Evolutionary conservation across 2,888 invertebrate species (phyloP).

Genomic region (Macropis europaea): DNA sequence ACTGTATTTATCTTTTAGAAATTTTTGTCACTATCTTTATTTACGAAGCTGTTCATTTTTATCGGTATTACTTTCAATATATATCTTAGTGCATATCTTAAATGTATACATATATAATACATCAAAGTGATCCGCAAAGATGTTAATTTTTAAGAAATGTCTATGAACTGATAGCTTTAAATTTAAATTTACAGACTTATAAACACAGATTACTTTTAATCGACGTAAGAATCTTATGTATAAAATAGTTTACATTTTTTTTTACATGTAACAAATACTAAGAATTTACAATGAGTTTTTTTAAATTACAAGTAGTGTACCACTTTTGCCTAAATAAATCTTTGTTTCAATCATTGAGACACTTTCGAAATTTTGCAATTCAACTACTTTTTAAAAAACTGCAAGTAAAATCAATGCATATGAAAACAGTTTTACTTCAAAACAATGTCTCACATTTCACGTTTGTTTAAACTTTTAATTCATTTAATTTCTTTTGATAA

Average conservation of each 20-base stretch:
- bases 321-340: conserved; percentile 35
- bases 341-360: conserved; percentile 25
- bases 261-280: conserved; percentile 11
- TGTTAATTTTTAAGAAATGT: conserved; percentile 30
- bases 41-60: conserved; percentile 1
- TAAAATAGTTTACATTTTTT: conserved; percentile 14
- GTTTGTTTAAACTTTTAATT: background rate
- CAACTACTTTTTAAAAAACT: background rate
- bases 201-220: conserved; percentile 20
- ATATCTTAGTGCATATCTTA: conserved; percentile 14
- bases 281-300: conserved; percentile 8
- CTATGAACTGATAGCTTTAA: conserved; percentile 14
- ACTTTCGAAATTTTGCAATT: conserved; percentile 2
- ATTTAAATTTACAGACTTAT: background rate
- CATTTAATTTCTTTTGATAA: background rate
- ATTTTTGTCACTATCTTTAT: background rate
- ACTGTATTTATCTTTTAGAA: background rate
- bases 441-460: no score
- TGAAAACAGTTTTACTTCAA: no score
- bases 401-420: no score
- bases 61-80: conserved; percentile 23
- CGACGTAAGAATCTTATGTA: conserved; percentile 16
- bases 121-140: background rate
- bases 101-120: conserved; percentile 17
- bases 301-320: conserved; percentile 22